Evolutionary conservation across 2,113 vertebrate species (phyloP).

Genomic region (Osmerus mordax): DNA sequence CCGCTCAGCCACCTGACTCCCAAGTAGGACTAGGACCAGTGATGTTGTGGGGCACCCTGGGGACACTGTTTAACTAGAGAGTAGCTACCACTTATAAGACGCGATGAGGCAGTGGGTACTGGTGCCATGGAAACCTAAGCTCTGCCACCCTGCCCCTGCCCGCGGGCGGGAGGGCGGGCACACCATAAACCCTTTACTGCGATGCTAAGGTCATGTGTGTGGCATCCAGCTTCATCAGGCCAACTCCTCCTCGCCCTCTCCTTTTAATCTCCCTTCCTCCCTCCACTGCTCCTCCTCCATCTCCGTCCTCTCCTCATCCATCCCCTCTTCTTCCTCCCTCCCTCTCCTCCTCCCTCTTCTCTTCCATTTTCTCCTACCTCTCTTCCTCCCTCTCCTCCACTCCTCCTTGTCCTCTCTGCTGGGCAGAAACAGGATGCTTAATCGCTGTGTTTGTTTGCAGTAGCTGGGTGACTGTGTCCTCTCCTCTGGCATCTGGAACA

Average conservation of each 20-base stretch:
- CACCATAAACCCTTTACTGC: not conserved
- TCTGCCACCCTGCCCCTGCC: not conserved
- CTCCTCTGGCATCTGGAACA: slow-evolving; percentile 9
- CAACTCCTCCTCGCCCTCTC: slow-evolving; percentile 22
- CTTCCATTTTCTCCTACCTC: not conserved
- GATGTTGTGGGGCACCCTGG: too few species aligned
- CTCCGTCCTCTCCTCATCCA: not conserved
- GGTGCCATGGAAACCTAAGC: not conserved
- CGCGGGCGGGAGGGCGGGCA: not conserved
- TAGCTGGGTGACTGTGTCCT: not conserved
- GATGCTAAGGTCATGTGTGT: slow-evolving; percentile 8
- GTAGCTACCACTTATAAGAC: not conserved
- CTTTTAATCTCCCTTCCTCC: not conserved
- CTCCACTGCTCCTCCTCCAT: not conserved
- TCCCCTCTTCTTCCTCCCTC: not conserved
- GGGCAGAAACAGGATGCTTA: not conserved
- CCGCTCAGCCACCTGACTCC: too few species aligned
- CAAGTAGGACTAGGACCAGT: too few species aligned
- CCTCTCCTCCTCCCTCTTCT: not conserved
- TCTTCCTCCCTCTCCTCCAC: not conserved
- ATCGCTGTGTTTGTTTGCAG: slow-evolving; percentile 12
- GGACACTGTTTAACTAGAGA: too few species aligned
- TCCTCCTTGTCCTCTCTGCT: not conserved
- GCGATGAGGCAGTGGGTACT: not conserved
- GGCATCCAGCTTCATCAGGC: not conserved